A percentile compares a stretch with the other conserved stretches of the same genome.
phyloP scores from a whole-genome alignment of 1,140 invertebrate species.

The Bombus superbus region DNA sequence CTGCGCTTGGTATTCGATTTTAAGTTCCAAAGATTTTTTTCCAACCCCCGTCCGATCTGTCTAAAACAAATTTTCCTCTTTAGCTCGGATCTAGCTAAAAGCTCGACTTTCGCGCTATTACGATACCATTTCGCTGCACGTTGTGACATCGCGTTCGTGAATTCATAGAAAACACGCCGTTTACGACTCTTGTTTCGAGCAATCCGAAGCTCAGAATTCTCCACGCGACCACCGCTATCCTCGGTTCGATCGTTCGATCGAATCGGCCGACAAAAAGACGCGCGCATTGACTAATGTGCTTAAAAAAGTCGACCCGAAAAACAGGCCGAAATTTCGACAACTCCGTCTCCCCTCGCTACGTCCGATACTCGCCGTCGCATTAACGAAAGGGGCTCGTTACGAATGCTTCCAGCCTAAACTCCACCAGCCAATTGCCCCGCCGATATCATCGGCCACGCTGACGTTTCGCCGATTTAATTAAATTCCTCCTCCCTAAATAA shows the following conservation, averaged over 20 bases:
- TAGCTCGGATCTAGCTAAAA: too few species aligned
- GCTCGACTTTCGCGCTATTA: too few species aligned
- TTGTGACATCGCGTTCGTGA: too few species aligned
- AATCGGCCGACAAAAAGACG: not conserved
- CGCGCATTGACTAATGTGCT: not conserved
- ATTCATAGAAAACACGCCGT: too few species aligned
- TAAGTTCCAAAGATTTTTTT: too few species aligned
- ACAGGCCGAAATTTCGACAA: slow-evolving; percentile 1
- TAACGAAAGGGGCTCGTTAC: not conserved
- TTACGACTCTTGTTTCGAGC: not conserved
- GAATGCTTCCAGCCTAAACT: too few species aligned
- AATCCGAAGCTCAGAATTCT: not conserved
- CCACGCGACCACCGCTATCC: not conserved
- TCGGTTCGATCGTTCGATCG: not conserved
- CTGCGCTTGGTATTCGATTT: too few species aligned
- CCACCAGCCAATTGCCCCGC: not conserved
- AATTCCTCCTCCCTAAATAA: not conserved
- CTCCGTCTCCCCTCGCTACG: not conserved
- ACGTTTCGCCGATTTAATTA: slow-evolving; percentile 22
- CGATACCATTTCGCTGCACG: too few species aligned
- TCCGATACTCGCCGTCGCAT: not conserved
- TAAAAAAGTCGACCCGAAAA: not conserved
- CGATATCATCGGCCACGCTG: slow-evolving; percentile 12
- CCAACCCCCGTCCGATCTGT: too few species aligned
- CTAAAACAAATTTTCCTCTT: too few species aligned